A percentile compares a stretch with the other conserved stretches of the same genome.
These are phyloP conservation scores for Cyaniris semiargus DNA, from an alignment of 2,888 invertebrate genomes.

Conservation along the genomic window DNA sequence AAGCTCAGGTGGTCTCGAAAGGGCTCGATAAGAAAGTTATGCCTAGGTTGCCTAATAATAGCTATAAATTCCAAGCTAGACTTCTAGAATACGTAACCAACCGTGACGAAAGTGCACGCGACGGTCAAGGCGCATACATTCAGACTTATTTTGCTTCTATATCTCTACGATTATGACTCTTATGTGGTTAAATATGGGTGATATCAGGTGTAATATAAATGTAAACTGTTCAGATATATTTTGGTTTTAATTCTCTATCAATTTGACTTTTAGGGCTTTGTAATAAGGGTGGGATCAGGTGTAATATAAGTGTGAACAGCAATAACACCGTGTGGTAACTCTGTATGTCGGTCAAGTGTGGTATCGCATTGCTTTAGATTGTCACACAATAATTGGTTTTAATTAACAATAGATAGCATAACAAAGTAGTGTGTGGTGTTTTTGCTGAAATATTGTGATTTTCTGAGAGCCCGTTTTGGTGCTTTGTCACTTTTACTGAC, in stretches of 20 bases:
- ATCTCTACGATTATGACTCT: not conserved
- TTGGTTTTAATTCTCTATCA: not conserved
- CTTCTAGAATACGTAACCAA: conserved; percentile 9
- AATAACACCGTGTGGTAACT: not conserved
- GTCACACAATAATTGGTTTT: conserved; percentile 9
- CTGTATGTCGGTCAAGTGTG: conserved; percentile 13
- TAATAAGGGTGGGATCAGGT: not conserved
- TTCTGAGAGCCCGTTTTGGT: no score
- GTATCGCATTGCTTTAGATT: conserved; percentile 9
- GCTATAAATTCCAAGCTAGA: not conserved
- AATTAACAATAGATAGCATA: not conserved
- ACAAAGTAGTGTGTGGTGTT: not conserved
- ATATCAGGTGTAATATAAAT: not conserved
- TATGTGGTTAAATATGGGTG: not conserved
- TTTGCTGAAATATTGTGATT: no score
- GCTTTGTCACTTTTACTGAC: no score
- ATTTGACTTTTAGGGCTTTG: not conserved
- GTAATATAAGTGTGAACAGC: not conserved
- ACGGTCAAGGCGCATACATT: not conserved
- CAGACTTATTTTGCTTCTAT: not conserved
- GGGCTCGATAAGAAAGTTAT: not conserved
- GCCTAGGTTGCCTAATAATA: not conserved
- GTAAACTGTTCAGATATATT: not conserved
- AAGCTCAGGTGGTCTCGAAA: not conserved
- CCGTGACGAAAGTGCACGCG: conserved; percentile 11